These are phyloP conservation scores for Pholis gunnellus DNA, from an alignment of 2,113 vertebrate genomes.

Conservation along the genomic window DNA sequence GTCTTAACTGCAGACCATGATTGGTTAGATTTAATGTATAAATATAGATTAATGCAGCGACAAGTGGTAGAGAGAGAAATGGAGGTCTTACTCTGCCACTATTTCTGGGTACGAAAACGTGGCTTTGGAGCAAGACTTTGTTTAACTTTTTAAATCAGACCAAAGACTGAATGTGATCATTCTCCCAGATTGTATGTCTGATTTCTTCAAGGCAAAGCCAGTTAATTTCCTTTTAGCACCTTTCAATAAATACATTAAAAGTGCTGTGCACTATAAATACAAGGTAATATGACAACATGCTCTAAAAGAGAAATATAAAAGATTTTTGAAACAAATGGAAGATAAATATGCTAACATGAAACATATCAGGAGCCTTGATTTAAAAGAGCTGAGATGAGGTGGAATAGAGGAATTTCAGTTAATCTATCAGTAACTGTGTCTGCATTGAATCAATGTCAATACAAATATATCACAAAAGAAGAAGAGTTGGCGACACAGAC, in stretches of 20 bases:
- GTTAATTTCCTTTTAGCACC: not conserved
- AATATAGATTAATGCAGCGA: not conserved
- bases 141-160: not conserved
- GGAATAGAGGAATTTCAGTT: too few relatives aligned
- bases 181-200: not conserved
- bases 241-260: not conserved
- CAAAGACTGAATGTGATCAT: too few relatives aligned
- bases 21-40: not conserved
- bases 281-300: too few relatives aligned
- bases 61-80: not conserved
- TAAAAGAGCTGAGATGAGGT: not conserved
- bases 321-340: not conserved
- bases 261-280: not conserved
- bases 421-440: too few relatives aligned
- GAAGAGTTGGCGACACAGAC: too few relatives aligned
- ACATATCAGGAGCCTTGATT: not conserved
- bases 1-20: not conserved
- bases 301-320: not conserved
- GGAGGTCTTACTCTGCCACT: constrained; percentile 14
- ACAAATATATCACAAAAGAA: too few relatives aligned
- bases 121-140: not conserved
- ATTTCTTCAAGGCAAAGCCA: not conserved
- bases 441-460: too few relatives aligned
- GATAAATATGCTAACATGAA: not conserved
- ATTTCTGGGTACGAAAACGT: not conserved